Base-by-base conservation (phyloP, 2,888 invertebrate genomes). In the Crossocerus cetratus region DNA sequence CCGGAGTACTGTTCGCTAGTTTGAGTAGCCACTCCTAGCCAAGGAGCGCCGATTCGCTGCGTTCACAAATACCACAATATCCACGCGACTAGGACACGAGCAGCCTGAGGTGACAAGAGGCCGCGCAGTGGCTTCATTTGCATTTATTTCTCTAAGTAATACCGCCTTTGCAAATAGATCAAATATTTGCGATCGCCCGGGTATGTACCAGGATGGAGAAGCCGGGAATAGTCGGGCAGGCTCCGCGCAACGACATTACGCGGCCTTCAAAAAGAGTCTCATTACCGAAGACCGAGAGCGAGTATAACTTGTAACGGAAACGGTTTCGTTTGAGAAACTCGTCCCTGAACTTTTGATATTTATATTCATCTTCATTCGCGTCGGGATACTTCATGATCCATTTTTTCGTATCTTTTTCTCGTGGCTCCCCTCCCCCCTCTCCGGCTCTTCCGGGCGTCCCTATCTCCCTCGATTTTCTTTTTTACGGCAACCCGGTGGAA, bases 71-170 rank as follows among this genome's bases (percentile, higher is more conserved):
- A 79, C 67, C 73, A 61, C 69, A 32, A 32, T 5, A 32, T 32
- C 8, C 32, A 32, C 32, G 3, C 2, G 1, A 32, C 8, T 8
- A 32, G 8, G 8, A 32, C 11, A 32, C 32, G 32, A 5, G 5
- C 32, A 32, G 8, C 32, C 11, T 32, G 8, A 32, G 32, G 8
- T 32, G 76, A 84, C 82, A 81, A 83, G 80, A 77, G 76, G 75
- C 72, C 64, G 72, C 73, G 80, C 81, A 73, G 64, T 57, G 68
- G 76, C 81, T 82, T 82, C 83, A 84, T 86, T 84, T 86, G 82
- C 85, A 85, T 86, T 84, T 81, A 83, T 86, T 84, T 79, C 75
- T 64, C 73, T 22, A 60, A 44, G 58, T 20, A 32, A 54, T 42
- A 44, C 20, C 32, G 22, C 49, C 14, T 5, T 18, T 22, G 42